Percentiles rank a stretch among this genome's conserved stretches.
Conservation (phyloP, 2,888 invertebrate genomes). For the Nomada fabriciana region DNA sequence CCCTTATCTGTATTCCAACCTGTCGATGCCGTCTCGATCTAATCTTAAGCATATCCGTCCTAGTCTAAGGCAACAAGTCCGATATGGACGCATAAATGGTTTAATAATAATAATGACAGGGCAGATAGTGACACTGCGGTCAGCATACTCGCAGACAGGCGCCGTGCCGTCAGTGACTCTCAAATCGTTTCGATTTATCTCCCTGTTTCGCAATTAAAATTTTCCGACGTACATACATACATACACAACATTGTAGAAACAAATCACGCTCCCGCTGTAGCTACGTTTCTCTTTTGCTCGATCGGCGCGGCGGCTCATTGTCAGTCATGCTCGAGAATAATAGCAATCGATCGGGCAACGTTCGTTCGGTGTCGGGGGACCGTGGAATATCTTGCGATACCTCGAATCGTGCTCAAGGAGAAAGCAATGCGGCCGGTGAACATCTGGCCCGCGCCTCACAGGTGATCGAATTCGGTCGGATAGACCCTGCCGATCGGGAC, state of each 20-base stretch:
- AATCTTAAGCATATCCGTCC: not conserved
- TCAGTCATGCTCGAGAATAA: no score
- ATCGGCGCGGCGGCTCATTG: no score
- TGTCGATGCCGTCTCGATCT: not conserved
- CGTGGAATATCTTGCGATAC: no score
- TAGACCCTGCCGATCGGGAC: constrained; percentile 44
- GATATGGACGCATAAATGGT: constrained; percentile 73
- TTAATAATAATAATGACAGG: constrained; percentile 78
- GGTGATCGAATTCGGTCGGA: constrained; percentile 36
- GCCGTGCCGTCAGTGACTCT: constrained; percentile 80
- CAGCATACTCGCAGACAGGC: constrained; percentile 82
- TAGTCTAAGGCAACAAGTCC: constrained; percentile 64
- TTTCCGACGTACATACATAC: not conserved
- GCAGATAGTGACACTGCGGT: constrained; percentile 77
- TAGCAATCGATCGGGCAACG: no score
- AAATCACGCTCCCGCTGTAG: not conserved
- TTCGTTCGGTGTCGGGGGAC: no score
- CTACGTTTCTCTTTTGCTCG: no score
- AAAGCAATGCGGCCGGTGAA: no score
- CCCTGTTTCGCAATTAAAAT: not conserved
- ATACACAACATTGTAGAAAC: not conserved
- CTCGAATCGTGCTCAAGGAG: no score
- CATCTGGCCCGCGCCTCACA: no score
- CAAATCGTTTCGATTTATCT: constrained; percentile 64
- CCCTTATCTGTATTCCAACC: no score